Base-by-base conservation (phyloP, 2,888 invertebrate genomes). In the Caenorhabditis macrosperma region DNA sequence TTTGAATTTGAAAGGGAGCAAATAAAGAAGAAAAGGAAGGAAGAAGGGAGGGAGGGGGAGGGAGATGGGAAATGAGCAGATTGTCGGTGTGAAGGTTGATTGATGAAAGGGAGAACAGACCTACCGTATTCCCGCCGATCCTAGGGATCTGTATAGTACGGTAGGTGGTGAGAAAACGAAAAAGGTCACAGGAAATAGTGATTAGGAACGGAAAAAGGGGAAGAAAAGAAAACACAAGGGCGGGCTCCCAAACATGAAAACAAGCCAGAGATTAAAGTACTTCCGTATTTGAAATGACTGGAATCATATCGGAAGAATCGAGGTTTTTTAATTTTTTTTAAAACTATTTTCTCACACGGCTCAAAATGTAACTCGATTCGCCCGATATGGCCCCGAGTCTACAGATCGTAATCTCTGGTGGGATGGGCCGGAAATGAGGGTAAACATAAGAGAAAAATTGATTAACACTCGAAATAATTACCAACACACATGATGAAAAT, bases 401-500 rank as follows among this genome's bases (percentile, higher is more conserved):
- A 67, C 78, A 74, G 72, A 78, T 78, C 78, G 78, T 78, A 78
- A 74, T 68, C 59, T 63, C 78, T 78, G 68, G 78, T 74, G 78
- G 78, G 74, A 72, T 63, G 46, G 72, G 44, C 59, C 17, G 46
- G 35, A 2, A 20, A 30, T 28, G 15, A 38, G 38, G 38, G 33
- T 7, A n/a, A 64, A 22, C 5, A 10, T n/a, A 20, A 7, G 17
- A 28, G 15, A 63, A 33, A 66, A 76, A 46, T 46, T 54, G 69
- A 57, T 59, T 60, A 77, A 77, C 44, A 66, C 30, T n/a, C 15
- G 68, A 69, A 69, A 69, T 50, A 69, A 60, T 59, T 59, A 71
- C 77, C 57, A 52, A 59, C 48, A 66, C 38, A 38, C 15, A 20
- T 15, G 48, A 35, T 35, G 17, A 35, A 67, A 6, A n/a, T n/a